Conservation (phyloP, 2,113 vertebrate genomes). For the Sorex fumeus region DNA sequence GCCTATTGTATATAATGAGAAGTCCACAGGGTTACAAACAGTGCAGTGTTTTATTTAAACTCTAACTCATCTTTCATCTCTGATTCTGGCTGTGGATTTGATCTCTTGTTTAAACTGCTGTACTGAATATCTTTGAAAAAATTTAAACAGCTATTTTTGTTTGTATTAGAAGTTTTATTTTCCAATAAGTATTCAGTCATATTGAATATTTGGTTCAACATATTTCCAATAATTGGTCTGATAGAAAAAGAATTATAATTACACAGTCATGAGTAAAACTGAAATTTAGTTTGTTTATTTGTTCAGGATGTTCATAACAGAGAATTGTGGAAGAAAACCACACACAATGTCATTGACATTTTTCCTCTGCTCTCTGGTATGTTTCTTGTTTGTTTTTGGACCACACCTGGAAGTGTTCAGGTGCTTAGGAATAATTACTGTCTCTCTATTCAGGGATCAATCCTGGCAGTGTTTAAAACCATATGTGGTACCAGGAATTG, state of each 20-base stretch:
- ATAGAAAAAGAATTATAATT: background rate
- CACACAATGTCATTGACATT: background rate
- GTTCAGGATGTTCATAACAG: background rate
- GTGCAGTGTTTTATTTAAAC: background rate
- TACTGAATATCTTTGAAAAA: background rate
- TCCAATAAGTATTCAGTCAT: background rate
- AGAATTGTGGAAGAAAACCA: background rate
- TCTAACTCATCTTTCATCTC: background rate
- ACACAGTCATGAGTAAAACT: background rate
- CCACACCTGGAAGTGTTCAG: too few relatives aligned
- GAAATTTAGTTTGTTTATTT: background rate
- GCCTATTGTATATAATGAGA: background rate
- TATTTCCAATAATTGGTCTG: background rate
- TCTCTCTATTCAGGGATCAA: too few relatives aligned
- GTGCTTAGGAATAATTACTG: too few relatives aligned
- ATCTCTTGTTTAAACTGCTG: background rate
- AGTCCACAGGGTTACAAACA: background rate
- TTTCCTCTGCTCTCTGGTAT: background rate
- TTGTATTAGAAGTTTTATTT: slow-evolving; percentile 1
- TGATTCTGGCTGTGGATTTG: background rate
- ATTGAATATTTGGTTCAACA: background rate
- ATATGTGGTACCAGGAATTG: background rate
- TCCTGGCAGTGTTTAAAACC: too few relatives aligned
- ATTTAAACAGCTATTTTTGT: background rate
- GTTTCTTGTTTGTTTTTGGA: too few relatives aligned